Evolutionary conservation across 2,113 vertebrate genomes (phyloP).

Genomic region (Phalacrocorax pelagicus): DNA sequence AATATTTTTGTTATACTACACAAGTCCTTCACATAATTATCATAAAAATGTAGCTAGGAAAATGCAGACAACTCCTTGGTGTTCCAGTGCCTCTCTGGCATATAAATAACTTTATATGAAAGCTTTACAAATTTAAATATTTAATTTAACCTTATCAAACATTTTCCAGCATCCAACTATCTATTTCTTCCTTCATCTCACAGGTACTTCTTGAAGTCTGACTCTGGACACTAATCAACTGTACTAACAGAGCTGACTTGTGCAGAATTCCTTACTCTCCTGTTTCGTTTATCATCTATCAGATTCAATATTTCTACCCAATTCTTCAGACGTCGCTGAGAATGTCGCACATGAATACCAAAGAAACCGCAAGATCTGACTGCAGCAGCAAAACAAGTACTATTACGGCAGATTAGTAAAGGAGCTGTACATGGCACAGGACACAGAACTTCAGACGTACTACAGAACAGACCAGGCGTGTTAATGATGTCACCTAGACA

Average conservation of each 20-base stretch:
- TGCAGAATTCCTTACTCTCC: not conserved
- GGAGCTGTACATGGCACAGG: not conserved
- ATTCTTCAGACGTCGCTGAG: not conserved
- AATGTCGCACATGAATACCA: not conserved
- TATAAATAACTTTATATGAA: not conserved
- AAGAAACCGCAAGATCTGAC: not conserved
- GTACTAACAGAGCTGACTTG: not conserved
- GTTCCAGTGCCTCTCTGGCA: not conserved
- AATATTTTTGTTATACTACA: not conserved
- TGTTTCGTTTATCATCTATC: not conserved
- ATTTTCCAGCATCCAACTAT: not conserved
- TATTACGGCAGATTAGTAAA: not conserved
- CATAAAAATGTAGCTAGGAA: not conserved
- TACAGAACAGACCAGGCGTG: not conserved
- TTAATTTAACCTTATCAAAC: not conserved
- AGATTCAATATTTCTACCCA: not conserved
- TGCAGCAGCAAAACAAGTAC: not conserved
- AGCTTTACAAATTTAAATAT: not conserved
- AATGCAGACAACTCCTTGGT: not conserved
- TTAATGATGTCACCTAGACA: not conserved
- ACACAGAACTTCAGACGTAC: not conserved
- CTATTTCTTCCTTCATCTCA: not conserved
- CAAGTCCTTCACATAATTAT: not conserved
- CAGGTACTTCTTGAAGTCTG: not conserved
- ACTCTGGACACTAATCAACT: not conserved